phyloP scores from a whole-genome alignment of 2,113 vertebrate species.

The Oreochromis spilurus region DNA sequence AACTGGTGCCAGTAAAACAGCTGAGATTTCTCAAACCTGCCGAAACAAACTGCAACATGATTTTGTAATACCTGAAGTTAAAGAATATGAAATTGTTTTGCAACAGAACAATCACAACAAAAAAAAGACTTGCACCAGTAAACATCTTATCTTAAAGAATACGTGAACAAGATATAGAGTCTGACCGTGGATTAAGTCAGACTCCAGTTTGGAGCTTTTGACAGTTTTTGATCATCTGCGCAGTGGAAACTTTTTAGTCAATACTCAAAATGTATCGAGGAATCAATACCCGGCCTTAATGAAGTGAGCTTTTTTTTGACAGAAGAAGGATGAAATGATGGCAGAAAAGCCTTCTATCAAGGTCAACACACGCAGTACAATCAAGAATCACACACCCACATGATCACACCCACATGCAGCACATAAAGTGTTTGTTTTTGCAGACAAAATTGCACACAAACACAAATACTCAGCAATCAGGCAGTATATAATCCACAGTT shows the following conservation, averaged over 20 bases:
- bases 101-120: background rate
- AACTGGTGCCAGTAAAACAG: background rate
- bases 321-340: background rate
- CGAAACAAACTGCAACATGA: background rate
- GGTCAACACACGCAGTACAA: constrained; percentile 14
- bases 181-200: background rate
- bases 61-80: background rate
- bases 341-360: constrained; percentile 9
- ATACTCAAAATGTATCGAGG: background rate
- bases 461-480: constrained; percentile 17
- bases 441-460: constrained; percentile 3
- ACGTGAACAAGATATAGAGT: background rate
- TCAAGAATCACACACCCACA: background rate
- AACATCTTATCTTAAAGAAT: background rate
- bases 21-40: background rate
- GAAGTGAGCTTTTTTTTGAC: background rate
- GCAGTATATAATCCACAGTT: constrained; percentile 36
- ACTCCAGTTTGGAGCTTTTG: background rate
- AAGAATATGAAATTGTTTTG: background rate
- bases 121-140: background rate
- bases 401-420: background rate
- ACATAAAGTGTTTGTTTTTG: background rate
- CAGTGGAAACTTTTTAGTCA: background rate
- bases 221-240: background rate
- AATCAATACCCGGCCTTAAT: background rate